Evolutionary conservation across 1,140 invertebrate genomes (phyloP), one percentile per base, ranked within the genome.

Genomic region (Ostrea edulis): DNA sequence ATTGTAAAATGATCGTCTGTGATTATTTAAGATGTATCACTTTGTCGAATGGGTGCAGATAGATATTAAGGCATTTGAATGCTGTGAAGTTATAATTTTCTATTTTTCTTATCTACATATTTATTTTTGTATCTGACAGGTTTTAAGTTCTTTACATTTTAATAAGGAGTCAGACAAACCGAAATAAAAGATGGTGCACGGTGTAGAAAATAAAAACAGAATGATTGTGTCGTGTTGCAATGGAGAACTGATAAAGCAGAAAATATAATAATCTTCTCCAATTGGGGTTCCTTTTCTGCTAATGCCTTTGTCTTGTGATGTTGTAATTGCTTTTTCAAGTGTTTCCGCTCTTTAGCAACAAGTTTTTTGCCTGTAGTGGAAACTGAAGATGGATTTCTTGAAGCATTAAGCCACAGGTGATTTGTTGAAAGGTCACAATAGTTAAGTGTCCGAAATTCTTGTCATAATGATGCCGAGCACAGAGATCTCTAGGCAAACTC

Each of bases 21-120:
- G 68, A 77, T 77, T 77, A 77, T 77, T 77, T 12, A 77, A 77
- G 68, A 77, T 77, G 68, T 77, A 77, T 77, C 68, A 29, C 68
- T 77, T 12, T 77, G 9, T 9, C 25, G 25, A 25, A 35, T 77
- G 14, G 68, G 68, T 77, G 25, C 25, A 62, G 35, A 77, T 12
- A 29, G 68, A 77, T 77, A 77, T 35, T 29, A 25, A 35, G 11
- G 35, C 68, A 77, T 77, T 77, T 25, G 29, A 77, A 77, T 77
- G 12, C 68, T 77, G 68, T 77, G 68, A 77, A 77, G 68, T 77
- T 35, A 29, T 29, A 25, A 77, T 14, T 77, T 77, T 77, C 68
- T 14, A 29, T 25, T 29, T 25, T 77, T 12, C 68, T 77, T 77
- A 77, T 77, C 68, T 29, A 5, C 22, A 77, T 35, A 25, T 44